Conservation (phyloP, 2,113 vertebrate species). For the Abramis brama region DNA sequence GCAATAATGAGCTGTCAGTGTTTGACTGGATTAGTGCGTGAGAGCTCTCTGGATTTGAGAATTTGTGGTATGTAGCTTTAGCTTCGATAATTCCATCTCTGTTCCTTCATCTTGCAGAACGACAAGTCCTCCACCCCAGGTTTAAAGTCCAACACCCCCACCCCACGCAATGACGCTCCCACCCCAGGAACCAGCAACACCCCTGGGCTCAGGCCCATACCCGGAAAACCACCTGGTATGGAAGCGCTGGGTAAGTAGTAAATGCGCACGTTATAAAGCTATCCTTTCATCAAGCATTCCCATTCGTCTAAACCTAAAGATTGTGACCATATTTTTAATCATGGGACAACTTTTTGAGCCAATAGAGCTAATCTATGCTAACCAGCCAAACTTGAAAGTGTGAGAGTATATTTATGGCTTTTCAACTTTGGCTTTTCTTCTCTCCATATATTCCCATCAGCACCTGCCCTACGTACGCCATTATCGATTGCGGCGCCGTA, state of each 20-base stretch:
- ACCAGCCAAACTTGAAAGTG: not conserved
- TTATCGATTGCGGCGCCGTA: constrained; percentile 90
- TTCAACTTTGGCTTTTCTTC: not conserved
- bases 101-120: constrained; percentile 77
- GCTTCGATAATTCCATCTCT: constrained; percentile 30
- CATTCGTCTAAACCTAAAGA: not conserved
- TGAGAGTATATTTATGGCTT: not conserved
- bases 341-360: not conserved
- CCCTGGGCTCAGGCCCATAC: constrained; percentile 89
- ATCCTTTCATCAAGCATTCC: not conserved
- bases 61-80: constrained; percentile 39
- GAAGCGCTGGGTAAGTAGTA: constrained; percentile 80
- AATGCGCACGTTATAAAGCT: not conserved
- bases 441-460: constrained; percentile 60
- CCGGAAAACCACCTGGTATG: constrained; percentile 88
- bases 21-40: constrained; percentile 73
- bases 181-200: constrained; percentile 95
- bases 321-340: not conserved
- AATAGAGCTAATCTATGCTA: not conserved
- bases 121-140: constrained; percentile 96
- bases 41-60: constrained; percentile 65
- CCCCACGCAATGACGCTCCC: constrained; percentile 89
- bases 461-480: constrained; percentile 87
- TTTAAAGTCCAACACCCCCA: constrained; percentile 95
- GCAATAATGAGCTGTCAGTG: constrained; percentile 72